Percentiles rank a stretch among this genome's conserved stretches.
Conservation (phyloP, 2,797 vertebrate genomes). For the Lithobates sylvaticus region DNA sequence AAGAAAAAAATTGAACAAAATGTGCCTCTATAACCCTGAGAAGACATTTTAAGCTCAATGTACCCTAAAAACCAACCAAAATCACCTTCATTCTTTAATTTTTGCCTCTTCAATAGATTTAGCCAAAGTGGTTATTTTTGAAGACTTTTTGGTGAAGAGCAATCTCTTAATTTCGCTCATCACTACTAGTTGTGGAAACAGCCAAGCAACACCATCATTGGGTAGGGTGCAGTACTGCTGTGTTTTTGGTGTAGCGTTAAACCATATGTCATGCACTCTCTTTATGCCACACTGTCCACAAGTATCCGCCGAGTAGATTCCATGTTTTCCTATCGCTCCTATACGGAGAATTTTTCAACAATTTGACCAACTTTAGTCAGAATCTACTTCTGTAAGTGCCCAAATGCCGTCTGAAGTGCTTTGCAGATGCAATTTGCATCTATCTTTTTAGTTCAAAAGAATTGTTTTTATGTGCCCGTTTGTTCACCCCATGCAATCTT, state of each 20-base stretch:
- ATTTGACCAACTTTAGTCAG: not conserved
- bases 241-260: not conserved
- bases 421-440: not conserved
- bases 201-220: too few relatives aligned
- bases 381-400: not conserved
- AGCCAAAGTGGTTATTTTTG: too few relatives aligned
- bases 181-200: not conserved
- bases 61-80: too few relatives aligned
- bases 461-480: constrained; percentile 21
- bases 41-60: too few relatives aligned
- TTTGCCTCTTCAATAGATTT: too few relatives aligned
- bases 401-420: not conserved
- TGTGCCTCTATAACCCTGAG: too few relatives aligned
- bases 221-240: too few relatives aligned
- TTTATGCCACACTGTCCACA: too few relatives aligned
- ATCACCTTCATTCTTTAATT: too few relatives aligned
- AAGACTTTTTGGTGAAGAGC: too few relatives aligned
- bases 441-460: not conserved
- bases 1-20: too few relatives aligned
- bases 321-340: not conserved
- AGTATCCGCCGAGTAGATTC: not conserved
- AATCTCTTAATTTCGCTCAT: not conserved
- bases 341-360: not conserved
- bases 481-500: constrained; percentile 59
- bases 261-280: not conserved